These are phyloP conservation scores for Micrastur ruficollis DNA, from an alignment of 2,797 vertebrate genomes.

Conservation along the genomic window DNA sequence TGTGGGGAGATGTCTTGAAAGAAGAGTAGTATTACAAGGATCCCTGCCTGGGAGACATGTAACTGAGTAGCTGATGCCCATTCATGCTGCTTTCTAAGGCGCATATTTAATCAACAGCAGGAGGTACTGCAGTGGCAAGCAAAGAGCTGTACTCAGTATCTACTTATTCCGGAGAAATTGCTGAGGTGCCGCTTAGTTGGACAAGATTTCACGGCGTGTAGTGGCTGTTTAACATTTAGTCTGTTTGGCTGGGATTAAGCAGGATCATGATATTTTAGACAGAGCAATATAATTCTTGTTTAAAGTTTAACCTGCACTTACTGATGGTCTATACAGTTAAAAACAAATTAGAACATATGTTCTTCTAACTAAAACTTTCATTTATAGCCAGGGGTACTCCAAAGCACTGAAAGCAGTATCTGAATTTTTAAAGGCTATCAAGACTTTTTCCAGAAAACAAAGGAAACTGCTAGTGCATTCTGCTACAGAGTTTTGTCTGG, in stretches of 20 bases:
- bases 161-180: not conserved
- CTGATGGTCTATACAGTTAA: not conserved
- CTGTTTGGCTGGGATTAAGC: not conserved
- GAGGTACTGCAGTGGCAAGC: not conserved
- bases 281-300: not conserved
- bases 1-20: not conserved
- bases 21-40: not conserved
- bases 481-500: not conserved
- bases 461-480: not conserved
- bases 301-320: slow-evolving; percentile 3
- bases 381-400: not conserved
- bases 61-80: not conserved
- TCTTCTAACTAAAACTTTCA: not conserved
- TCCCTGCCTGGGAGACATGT: not conserved
- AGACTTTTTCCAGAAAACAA: not conserved
- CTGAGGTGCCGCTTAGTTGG: not conserved
- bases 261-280: not conserved
- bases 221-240: not conserved
- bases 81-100: not conserved
- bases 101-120: not conserved
- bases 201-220: not conserved
- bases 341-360: not conserved
- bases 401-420: not conserved
- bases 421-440: not conserved
- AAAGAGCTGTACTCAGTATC: not conserved